Evolutionary conservation across 2,888 invertebrate genomes (phyloP), one percentile per base, ranked within the genome.

Genomic region (Catonia carolina): DNA sequence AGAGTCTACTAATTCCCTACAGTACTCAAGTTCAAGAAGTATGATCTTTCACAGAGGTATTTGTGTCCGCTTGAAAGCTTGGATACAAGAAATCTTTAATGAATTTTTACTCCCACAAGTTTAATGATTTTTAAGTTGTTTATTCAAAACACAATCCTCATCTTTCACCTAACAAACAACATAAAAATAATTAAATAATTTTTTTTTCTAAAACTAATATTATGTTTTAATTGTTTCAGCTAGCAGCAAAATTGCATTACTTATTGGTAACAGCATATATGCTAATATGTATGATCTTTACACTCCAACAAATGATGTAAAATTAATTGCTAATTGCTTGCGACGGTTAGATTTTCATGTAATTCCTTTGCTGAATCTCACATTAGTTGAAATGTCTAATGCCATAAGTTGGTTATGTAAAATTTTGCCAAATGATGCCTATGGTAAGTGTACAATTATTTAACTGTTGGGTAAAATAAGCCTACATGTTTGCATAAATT

Each of bases 201-300:
- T n/a, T n/a, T n/a, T n/a, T n/a, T n/a, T n/a, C n/a, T 27, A 6
- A 27, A 27, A 6, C 27, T 14, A 41, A 18, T 42, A 10, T 12
- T 18, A 2, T n/a, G 5, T 42, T 42, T 3, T 22, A 14, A n/a
- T 45, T 5, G 18, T 45, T 45, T 12, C 45, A 45, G 45, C 45
- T 20, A 22, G 22, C 14, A 27, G 14, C 14, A 45, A 45, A 23
- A 14, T 45, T 6, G 45, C 45, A 8, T 23, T 45, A 45, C 45
- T 45, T n/a, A 45, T 45, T 45, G 45, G 45, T 14, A 45, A 45
- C 22, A 45, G 22, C 22, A 20, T 22, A 20, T 45, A 45, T 27
- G 22, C 18, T 10, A 18, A 45, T 22, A 14, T 22, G 2, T 22
- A 45, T 18, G 7, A 45, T 14, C 22, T 45, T 5, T 22, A 23